Base-by-base conservation (phyloP, 2,888 invertebrate genomes). In the Serrognathus titanus region DNA sequence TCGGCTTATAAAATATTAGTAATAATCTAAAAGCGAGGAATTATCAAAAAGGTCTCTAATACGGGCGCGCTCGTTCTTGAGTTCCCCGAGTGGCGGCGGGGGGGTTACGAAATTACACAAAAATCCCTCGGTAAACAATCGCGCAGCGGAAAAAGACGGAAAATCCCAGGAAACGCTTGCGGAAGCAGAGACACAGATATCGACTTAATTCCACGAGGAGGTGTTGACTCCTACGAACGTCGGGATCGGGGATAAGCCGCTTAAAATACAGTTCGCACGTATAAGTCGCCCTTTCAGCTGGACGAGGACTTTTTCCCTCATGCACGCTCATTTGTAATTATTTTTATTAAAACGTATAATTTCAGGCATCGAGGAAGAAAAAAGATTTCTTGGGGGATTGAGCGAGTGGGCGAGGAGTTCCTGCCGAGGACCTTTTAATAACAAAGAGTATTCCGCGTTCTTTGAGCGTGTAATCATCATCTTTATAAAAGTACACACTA, bases 141-240 rank as follows among this genome's bases (percentile, higher is more conserved):
- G 50, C 13, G 40, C 36, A 36, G 16, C 41, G 9, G 31, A 51
- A 31, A 51, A 36, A 43, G 43, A 11, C 11, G 24, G 8, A 16
- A 43, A 41, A 47, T 47, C 12, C 36, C 11, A 24, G 11, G 36
- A 12, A 24, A 2, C 45, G 11, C 43, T 36, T 41, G 40, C 53
- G 53, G 48, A 53, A 53, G 53, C 39, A 20, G 40, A 53, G 48
- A 48, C 53, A 53, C 53, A 47, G 47, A 53, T 53, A 41, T 47
- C 46, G 47, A 47, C 53, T 53, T 53, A 53, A 53, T 53, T 48
- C 53, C 36, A 40, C 36, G 53, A 53, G 53, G 53, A 6, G 24
- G 5, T 53, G 53, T 47, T 53, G 53, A 53, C 53, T 31, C 24
- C 48, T 53, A 48, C 48, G 48, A 53, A 53, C 39, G 53, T 38